Percentiles rank a stretch among this genome's conserved stretches.
phyloP scores from a whole-genome alignment of 2,888 invertebrate genomes.

The Drosophila emarginata region DNA sequence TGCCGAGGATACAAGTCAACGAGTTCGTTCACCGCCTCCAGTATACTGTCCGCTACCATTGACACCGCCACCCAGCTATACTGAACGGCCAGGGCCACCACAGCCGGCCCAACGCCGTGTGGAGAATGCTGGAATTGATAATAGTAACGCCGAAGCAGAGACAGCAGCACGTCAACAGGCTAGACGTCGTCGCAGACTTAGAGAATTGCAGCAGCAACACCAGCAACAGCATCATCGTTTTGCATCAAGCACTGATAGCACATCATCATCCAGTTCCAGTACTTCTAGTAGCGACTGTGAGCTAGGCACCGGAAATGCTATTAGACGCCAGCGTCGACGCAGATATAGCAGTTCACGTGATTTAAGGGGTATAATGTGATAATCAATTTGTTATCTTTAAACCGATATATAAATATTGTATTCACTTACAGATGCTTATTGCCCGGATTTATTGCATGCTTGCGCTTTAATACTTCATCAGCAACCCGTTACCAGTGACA shows the following conservation, averaged over 20 bases:
- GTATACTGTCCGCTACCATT: slow-evolving; percentile 71
- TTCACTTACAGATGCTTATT: slow-evolving; percentile 76
- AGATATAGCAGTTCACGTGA: slow-evolving; percentile 46
- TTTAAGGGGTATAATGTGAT: slow-evolving; percentile 60
- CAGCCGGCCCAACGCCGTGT: slow-evolving; percentile 23
- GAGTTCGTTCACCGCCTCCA: slow-evolving; percentile 66
- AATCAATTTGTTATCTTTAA: not conserved
- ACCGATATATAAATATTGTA: too few species aligned
- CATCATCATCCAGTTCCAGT: slow-evolving; percentile 54
- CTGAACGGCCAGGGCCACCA: slow-evolving; percentile 49
- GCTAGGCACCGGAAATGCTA: slow-evolving; percentile 31
- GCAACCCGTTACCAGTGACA: slow-evolving; percentile 74
- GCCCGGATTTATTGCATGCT: slow-evolving; percentile 81
- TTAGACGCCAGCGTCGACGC: slow-evolving; percentile 59
- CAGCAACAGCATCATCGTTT: slow-evolving; percentile 41
- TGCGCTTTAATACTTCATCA: slow-evolving; percentile 79
- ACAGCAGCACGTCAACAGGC: slow-evolving; percentile 62
- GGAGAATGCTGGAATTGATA: slow-evolving; percentile 35
- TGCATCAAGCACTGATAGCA: slow-evolving; percentile 58
- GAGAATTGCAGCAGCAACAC: slow-evolving; percentile 52
- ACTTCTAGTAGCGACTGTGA: slow-evolving; percentile 45
- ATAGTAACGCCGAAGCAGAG: slow-evolving; percentile 33
- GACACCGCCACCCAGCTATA: slow-evolving; percentile 80
- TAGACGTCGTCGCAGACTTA: slow-evolving; percentile 57
- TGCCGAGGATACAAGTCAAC: not conserved